These are phyloP conservation scores for Microdon myrmicae DNA, from an alignment of 2,888 invertebrate genomes.

Conservation along the genomic window DNA sequence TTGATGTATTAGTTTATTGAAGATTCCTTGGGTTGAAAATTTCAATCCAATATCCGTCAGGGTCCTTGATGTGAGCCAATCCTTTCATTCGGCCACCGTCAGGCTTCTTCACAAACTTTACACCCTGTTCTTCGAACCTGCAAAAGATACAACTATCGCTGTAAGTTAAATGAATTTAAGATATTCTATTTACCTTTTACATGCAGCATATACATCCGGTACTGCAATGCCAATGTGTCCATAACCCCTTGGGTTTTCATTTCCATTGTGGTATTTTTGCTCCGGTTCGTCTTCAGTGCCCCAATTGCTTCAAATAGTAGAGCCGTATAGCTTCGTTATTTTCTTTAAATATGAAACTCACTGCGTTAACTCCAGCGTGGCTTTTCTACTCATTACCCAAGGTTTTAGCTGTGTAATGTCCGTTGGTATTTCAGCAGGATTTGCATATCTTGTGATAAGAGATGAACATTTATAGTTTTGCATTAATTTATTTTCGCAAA, in stretches of 20 bases:
- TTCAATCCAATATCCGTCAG: slow-evolving; percentile 97
- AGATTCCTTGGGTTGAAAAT: slow-evolving; percentile 73
- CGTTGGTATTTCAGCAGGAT: slow-evolving; percentile 76
- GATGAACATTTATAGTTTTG: neutral
- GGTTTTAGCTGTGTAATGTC: slow-evolving; percentile 75
- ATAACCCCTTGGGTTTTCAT: slow-evolving; percentile 87
- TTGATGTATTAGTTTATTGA: too few species aligned
- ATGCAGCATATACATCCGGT: slow-evolving; percentile 88
- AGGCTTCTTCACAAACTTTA: slow-evolving; percentile 89
- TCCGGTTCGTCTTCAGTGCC: slow-evolving; percentile 87
- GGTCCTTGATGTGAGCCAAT: slow-evolving; percentile 93
- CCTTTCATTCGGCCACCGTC: slow-evolving; percentile 94
- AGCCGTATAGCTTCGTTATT: slow-evolving; percentile 38
- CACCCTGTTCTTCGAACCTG: slow-evolving; percentile 83
- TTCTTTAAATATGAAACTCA: slow-evolving; percentile 70
- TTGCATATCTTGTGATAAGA: slow-evolving; percentile 83
- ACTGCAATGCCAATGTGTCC: slow-evolving; percentile 94
- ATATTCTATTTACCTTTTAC: slow-evolving; percentile 69
- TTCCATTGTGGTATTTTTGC: slow-evolving; percentile 88
- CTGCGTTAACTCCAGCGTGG: slow-evolving; percentile 93
- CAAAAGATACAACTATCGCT: slow-evolving; percentile 5
- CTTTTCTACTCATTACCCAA: slow-evolving; percentile 86
- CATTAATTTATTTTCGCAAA: too few species aligned
- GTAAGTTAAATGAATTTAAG: neutral
- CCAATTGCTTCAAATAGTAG: slow-evolving; percentile 82